phyloP scores from a whole-genome alignment of 2,888 invertebrate genomes.

The Perdita meconis region DNA sequence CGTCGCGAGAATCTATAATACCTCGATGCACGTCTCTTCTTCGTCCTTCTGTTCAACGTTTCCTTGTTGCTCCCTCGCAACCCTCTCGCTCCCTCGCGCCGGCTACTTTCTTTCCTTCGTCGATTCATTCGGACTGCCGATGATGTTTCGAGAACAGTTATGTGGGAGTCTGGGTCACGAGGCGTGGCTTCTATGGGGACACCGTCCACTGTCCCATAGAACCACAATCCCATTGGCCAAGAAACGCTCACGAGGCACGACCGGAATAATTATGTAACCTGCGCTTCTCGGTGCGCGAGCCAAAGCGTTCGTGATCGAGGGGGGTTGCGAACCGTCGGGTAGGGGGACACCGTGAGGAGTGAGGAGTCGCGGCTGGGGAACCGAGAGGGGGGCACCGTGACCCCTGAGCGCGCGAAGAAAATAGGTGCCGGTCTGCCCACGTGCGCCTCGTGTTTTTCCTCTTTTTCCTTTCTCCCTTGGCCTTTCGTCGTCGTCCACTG shows the following conservation, averaged over 20 bases:
- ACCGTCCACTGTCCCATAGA: conserved; percentile 81
- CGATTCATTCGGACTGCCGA: conserved; percentile 78
- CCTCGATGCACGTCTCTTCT: conserved; percentile 21
- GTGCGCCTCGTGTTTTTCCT: conserved; percentile 58
- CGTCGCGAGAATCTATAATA: conserved; percentile 54
- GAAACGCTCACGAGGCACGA: conserved; percentile 80
- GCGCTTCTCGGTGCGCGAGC: conserved; percentile 66
- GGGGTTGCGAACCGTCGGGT: conserved; percentile 56
- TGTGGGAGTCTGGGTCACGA: conserved; percentile 84
- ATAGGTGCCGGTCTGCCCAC: conserved; percentile 60
- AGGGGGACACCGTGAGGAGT: neutral
- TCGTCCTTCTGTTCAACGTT: conserved; percentile 38
- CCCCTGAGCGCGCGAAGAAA: conserved; percentile 55
- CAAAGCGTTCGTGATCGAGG: conserved; percentile 64
- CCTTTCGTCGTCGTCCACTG: conserved; percentile 40
- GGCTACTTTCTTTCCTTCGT: conserved; percentile 70
- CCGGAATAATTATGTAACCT: conserved; percentile 82
- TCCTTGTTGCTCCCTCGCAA: conserved; percentile 5
- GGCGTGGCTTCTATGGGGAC: conserved; percentile 83
- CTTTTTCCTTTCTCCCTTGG: conserved; percentile 44
- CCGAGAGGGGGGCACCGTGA: conserved; percentile 43
- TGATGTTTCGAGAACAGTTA: conserved; percentile 83
- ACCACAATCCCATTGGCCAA: conserved; percentile 84
- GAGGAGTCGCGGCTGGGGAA: neutral
- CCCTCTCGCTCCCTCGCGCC: conserved; percentile 15